These are phyloP conservation scores for Procambarus clarkii DNA, from an alignment of 1,140 invertebrate genomes.

Conservation along the genomic window DNA sequence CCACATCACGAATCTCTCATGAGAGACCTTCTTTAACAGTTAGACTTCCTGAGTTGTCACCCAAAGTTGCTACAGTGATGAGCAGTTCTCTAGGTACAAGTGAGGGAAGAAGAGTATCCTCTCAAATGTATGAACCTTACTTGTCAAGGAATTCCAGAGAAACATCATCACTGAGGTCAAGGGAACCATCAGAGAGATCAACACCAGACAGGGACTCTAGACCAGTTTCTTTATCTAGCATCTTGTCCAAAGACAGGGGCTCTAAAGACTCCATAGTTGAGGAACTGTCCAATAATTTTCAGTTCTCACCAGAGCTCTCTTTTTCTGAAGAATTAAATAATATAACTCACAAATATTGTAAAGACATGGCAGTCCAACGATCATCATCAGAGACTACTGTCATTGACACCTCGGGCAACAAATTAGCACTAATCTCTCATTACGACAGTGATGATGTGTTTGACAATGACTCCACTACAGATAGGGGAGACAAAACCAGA, in stretches of 20 bases:
- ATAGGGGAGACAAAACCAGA: background rate
- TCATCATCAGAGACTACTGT: background rate
- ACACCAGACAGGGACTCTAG: conserved; percentile 14
- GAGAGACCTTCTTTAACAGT: background rate
- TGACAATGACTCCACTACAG: background rate
- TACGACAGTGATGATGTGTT: conserved; percentile 34
- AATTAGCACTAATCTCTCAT: background rate
- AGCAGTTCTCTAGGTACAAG: background rate
- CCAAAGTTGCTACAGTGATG: background rate
- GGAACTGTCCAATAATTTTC: background rate
- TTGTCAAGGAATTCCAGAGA: conserved; percentile 15
- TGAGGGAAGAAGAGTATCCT: background rate
- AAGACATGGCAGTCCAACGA: background rate
- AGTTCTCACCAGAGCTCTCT: conserved; percentile 43
- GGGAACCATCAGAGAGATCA: conserved; percentile 14
- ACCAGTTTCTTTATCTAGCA: conserved; percentile 45
- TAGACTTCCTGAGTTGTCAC: background rate
- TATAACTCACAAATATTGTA: conserved; percentile 28
- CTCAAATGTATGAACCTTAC: background rate
- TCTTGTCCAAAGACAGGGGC: conserved; percentile 16
- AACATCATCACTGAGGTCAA: conserved; percentile 17
- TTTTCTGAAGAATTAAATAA: conserved; percentile 56
- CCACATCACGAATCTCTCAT: background rate
- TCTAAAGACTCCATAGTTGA: background rate
- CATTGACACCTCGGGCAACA: background rate